Conservation (phyloP, 92 coral and sea anemone genomes). For the Diadumene lineata region DNA sequence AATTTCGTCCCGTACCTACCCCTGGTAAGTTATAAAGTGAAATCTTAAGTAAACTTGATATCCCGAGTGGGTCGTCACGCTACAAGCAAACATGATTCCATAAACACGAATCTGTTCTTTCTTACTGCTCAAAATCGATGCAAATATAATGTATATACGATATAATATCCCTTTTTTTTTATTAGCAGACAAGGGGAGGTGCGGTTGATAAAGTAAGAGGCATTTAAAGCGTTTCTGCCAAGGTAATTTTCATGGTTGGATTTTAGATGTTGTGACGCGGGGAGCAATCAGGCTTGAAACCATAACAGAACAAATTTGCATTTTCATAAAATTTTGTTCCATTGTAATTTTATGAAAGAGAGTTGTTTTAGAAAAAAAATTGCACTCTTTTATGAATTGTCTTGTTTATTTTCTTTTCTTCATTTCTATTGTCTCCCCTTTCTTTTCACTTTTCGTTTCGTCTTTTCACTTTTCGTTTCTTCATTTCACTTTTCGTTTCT, state of each 20-base stretch:
- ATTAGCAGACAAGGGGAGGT: neutral
- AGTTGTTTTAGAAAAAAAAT: no score
- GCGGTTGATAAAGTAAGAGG: neutral
- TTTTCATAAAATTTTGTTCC: neutral
- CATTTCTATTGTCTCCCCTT: no score
- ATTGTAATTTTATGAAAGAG: no score
- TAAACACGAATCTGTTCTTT: conserved; percentile 7
- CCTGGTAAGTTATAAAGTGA: neutral
- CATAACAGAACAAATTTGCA: neutral
- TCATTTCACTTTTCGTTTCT: no score
- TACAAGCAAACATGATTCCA: neutral
- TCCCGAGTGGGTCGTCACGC: neutral
- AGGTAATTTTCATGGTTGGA: neutral
- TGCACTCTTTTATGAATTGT: no score
- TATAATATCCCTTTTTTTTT: neutral
- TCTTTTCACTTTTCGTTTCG: no score
- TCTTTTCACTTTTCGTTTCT: no score
- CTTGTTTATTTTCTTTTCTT: no score
- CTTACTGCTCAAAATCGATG: neutral
- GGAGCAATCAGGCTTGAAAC: neutral
- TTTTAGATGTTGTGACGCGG: neutral
- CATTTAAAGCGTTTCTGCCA: neutral
- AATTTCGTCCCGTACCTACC: neutral
- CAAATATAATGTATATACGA: neutral
- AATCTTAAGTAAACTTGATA: neutral